Percentiles rank a stretch among this genome's conserved stretches.
Conservation (phyloP, 2,797 vertebrate species). For the Borostomias antarcticus region DNA sequence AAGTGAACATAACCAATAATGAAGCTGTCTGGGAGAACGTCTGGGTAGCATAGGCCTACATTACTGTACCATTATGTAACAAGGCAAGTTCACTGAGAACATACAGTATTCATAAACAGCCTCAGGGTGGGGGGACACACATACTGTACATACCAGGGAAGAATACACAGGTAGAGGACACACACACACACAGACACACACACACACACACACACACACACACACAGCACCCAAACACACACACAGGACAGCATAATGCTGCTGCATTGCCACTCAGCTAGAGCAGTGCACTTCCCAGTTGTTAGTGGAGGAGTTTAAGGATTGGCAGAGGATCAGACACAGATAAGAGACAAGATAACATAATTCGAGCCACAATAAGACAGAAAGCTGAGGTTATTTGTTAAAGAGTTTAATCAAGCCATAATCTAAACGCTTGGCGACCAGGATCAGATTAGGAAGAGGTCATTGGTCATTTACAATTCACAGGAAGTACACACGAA, state of each 20-base stretch:
- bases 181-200: no score
- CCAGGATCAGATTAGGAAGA: slow-evolving; percentile 68
- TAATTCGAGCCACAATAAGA: background rate
- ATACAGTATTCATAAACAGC: background rate
- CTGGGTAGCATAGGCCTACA: background rate
- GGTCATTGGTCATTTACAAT: slow-evolving; percentile 51
- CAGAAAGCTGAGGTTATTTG: slow-evolving; percentile 24
- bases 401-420: slow-evolving; percentile 83
- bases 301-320: no score
- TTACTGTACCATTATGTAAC: background rate
- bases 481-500: slow-evolving; percentile 50
- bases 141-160: background rate
- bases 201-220: no score
- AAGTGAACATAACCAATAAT: no score
- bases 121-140: no score
- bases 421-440: slow-evolving; percentile 59
- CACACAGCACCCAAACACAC: no score
- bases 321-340: no score
- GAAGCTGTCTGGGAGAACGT: no score
- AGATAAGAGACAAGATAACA: background rate
- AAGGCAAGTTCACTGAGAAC: background rate
- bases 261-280: no score
- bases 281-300: no score
- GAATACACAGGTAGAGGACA: no score
- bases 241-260: no score